These are phyloP conservation scores for Drosophila kanekoi DNA, from an alignment of 2,888 invertebrate species.

Conservation along the genomic window DNA sequence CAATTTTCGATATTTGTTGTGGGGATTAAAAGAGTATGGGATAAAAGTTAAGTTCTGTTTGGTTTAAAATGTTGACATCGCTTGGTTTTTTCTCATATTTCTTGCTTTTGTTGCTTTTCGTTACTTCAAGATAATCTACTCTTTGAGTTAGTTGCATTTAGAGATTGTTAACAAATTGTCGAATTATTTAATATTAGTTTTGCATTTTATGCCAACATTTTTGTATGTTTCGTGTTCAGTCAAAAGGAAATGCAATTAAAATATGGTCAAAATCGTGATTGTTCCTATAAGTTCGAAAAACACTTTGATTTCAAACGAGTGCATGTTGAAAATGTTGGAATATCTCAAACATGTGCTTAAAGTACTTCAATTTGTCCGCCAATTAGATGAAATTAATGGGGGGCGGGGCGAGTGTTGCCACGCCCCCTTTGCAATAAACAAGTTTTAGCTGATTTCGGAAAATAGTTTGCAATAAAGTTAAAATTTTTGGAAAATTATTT, in stretches of 20 bases:
- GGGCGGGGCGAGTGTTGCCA: not conserved
- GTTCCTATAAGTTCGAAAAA: not conserved
- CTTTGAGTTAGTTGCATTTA: constrained; percentile 38
- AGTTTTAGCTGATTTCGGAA: constrained; percentile 48
- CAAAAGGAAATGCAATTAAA: constrained; percentile 31
- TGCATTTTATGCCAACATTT: constrained; percentile 84
- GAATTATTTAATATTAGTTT: constrained; percentile 63
- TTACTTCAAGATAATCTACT: constrained; percentile 31
- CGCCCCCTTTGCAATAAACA: constrained; percentile 17
- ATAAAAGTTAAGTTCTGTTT: constrained; percentile 62
- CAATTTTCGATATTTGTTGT: constrained; percentile 27
- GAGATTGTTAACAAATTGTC: constrained; percentile 61
- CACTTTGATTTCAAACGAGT: constrained; percentile 4
- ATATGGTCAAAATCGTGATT: constrained; percentile 1
- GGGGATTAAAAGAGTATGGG: constrained; percentile 27
- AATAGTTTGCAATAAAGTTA: constrained; percentile 45
- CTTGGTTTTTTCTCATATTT: constrained; percentile 68
- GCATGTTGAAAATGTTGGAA: constrained; percentile 3
- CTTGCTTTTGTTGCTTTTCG: constrained; percentile 36
- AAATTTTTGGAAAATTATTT: constrained; percentile 38
- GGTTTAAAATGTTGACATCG: constrained; percentile 85
- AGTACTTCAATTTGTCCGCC: constrained; percentile 11
- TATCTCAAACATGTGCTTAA: not conserved
- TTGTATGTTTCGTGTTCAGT: constrained; percentile 35
- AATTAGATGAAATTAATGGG: not conserved